A percentile compares a stretch with the other conserved stretches of the same genome.
These are phyloP conservation scores for Cynopterus brachyotis DNA, from an alignment of 2,113 vertebrate genomes.

Conservation along the genomic window DNA sequence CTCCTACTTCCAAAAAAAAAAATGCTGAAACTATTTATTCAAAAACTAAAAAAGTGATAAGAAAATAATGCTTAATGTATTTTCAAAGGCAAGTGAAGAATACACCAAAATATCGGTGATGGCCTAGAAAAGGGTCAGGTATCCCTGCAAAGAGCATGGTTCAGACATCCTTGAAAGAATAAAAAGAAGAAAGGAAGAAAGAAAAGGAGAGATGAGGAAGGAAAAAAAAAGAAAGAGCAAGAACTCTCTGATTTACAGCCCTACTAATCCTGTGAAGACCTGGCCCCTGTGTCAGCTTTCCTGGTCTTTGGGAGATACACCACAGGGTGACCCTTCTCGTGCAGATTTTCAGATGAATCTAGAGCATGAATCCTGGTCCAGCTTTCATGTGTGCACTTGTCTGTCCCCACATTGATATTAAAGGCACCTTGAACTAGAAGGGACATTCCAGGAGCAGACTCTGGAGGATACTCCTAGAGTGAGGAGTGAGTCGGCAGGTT, in stretches of 20 bases:
- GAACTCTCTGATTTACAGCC: neutral
- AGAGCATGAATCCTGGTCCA: neutral
- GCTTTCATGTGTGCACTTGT: neutral
- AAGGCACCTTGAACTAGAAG: neutral
- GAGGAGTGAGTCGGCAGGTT: neutral
- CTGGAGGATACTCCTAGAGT: neutral
- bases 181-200: neutral
- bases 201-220: neutral
- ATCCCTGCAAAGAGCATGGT: neutral
- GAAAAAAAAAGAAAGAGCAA: accelerated
- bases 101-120: neutral
- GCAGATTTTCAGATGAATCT: neutral
- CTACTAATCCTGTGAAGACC: neutral
- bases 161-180: neutral
- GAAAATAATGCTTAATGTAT: neutral
- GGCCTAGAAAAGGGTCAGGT: neutral
- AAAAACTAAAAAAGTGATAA: neutral
- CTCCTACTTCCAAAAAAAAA: neutral
- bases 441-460: neutral
- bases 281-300: neutral
- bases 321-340: neutral
- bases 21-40: neutral
- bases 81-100: neutral
- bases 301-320: neutral
- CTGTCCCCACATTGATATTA: neutral